Evolutionary conservation across 2,113 vertebrate genomes (phyloP).

Genomic region (Cervus canadensis): DNA sequence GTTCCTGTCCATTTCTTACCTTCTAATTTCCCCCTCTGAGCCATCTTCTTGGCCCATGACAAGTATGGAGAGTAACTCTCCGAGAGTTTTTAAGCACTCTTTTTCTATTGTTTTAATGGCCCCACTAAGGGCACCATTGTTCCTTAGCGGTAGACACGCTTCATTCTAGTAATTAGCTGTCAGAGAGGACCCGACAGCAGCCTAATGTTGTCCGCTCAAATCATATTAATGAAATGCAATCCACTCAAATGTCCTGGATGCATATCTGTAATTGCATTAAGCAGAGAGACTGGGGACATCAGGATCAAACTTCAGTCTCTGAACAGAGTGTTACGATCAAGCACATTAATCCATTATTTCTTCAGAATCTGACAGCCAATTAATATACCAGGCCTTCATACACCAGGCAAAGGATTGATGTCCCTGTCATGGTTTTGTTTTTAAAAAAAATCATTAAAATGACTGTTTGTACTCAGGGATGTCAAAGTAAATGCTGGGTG

Average conservation of each 20-base stretch:
- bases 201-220: constrained; percentile 95
- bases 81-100: constrained; percentile 52
- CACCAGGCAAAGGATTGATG: constrained; percentile 78
- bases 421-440: constrained; percentile 71
- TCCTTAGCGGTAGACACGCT: constrained; percentile 91
- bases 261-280: constrained; percentile 94
- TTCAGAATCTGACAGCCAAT: constrained; percentile 94
- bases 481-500: constrained; percentile 66
- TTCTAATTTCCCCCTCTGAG: neutral
- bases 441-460: constrained; percentile 62
- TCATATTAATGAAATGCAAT: constrained; percentile 99
- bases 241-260: constrained; percentile 93
- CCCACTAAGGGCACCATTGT: constrained; percentile 88
- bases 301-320: constrained; percentile 85
- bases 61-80: constrained; percentile 36
- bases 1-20: neutral
- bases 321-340: constrained; percentile 84
- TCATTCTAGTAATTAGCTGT: constrained; percentile 99
- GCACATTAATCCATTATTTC: constrained; percentile 93
- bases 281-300: constrained; percentile 82
- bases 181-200: constrained; percentile 94
- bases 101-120: constrained; percentile 70
- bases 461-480: constrained; percentile 74
- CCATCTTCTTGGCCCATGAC: constrained; percentile 26
- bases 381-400: constrained; percentile 88